These are phyloP conservation scores for Melitaea cinxia DNA, from an alignment of 1,140 invertebrate genomes.

Conservation along the genomic window DNA sequence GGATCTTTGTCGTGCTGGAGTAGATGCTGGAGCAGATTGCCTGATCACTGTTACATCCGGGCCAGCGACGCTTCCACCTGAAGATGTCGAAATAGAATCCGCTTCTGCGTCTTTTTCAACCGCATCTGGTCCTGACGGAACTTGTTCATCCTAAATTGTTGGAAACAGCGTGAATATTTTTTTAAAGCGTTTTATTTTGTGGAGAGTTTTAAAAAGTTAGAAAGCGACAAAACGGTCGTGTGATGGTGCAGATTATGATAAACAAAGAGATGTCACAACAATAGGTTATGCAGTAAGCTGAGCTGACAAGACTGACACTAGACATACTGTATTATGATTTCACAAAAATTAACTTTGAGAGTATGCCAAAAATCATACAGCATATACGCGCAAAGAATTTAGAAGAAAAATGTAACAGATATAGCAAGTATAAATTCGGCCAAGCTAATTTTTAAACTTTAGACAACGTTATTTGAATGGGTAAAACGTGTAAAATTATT, in stretches of 20 bases:
- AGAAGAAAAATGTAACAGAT: too few species aligned
- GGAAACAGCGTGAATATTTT: neutral
- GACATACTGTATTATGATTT: too few species aligned
- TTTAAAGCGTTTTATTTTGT: neutral
- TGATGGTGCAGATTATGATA: neutral
- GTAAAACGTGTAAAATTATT: neutral
- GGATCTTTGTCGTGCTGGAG: constrained; percentile 64
- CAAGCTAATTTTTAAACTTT: too few species aligned
- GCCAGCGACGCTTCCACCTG: constrained; percentile 63
- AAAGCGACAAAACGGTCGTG: neutral
- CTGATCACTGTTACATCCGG: constrained; percentile 68
- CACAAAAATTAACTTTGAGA: too few species aligned
- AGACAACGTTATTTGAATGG: neutral
- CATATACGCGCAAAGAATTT: too few species aligned
- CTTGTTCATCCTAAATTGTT: constrained; percentile 59
- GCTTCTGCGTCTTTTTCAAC: constrained; percentile 62
- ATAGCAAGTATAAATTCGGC: too few species aligned
- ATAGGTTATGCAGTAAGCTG: too few species aligned
- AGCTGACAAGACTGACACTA: too few species aligned
- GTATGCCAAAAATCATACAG: too few species aligned
- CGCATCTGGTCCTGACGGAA: constrained; percentile 62
- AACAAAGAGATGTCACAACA: neutral
- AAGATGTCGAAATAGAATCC: constrained; percentile 69
- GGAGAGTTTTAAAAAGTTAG: neutral
- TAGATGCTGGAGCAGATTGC: constrained; percentile 50